A percentile compares a stretch with the other conserved stretches of the same genome.
These are phyloP conservation scores for Syngnathus floridae DNA, from an alignment of 2,113 vertebrate genomes.

Conservation along the genomic window DNA sequence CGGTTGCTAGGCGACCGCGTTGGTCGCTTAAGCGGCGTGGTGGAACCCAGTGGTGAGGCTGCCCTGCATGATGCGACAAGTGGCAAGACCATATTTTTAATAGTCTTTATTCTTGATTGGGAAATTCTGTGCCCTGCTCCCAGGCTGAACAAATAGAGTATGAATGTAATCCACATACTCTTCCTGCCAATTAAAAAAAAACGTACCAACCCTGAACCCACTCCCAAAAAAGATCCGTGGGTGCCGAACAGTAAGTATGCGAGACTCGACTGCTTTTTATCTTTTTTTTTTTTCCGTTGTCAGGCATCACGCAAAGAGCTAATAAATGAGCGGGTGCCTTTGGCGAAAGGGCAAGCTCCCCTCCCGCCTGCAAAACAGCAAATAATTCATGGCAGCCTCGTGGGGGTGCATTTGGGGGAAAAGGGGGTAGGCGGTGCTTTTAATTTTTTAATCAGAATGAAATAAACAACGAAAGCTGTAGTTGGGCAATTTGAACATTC, in stretches of 20 bases:
- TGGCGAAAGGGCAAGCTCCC: conserved; percentile 54
- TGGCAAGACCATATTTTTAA: no score
- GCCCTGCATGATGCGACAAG: no score
- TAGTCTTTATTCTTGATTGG: no score
- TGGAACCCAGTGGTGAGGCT: conserved; percentile 18
- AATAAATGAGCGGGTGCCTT: conserved; percentile 52
- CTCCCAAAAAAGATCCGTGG: no score
- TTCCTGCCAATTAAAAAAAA: no score
- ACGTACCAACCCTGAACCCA: no score
- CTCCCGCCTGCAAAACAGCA: conserved; percentile 61
- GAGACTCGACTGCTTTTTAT: background rate
- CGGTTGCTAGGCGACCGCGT: conserved; percentile 61
- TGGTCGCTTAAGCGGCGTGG: conserved; percentile 31
- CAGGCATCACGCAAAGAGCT: conserved; percentile 45
- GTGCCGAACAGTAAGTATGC: no score
- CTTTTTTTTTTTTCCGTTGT: conserved; percentile 11
- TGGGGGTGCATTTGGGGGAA: conserved; percentile 12
- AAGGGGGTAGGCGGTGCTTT: conserved; percentile 1
- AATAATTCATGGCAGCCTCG: conserved; percentile 63
- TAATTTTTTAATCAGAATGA: background rate
- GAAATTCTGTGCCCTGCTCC: no score
- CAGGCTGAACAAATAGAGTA: no score
- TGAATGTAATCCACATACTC: no score
- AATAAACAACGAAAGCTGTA: background rate
- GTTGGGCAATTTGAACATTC: no score